Percentiles rank a stretch among this genome's conserved stretches.
phyloP scores from a whole-genome alignment of 2,888 invertebrate genomes.

The Trichopria drosophilae region DNA sequence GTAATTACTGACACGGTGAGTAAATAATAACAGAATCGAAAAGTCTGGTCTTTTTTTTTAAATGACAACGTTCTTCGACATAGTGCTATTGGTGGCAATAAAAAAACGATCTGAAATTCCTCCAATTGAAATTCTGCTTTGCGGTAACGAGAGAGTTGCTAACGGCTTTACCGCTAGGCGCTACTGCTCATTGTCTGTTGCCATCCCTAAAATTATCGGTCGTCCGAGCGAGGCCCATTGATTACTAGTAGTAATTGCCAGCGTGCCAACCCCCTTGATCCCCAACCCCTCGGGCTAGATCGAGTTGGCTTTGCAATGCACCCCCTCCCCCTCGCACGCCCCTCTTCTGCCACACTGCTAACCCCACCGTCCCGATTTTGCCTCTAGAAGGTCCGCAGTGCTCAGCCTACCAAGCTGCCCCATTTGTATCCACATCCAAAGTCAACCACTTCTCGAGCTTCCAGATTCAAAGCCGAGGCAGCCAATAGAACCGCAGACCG shows the following conservation, averaged over 20 bases:
- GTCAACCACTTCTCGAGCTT: slow-evolving; percentile 34
- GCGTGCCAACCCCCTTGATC: slow-evolving; percentile 37
- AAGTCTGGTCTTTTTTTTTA: no score
- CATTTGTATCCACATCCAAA: slow-evolving; percentile 31
- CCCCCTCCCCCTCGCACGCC: slow-evolving; percentile 14
- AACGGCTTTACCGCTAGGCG: no score
- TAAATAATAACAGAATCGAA: no score
- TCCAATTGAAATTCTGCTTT: slow-evolving; percentile 43
- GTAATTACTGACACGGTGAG: no score
- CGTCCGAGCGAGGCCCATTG: slow-evolving; percentile 48
- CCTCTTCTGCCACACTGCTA: slow-evolving; percentile 11
- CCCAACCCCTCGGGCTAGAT: no score
- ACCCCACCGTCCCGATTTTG: slow-evolving; percentile 9
- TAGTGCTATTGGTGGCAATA: no score
- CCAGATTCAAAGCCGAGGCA: slow-evolving; percentile 20
- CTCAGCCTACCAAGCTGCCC: slow-evolving; percentile 8
- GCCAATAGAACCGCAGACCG: slow-evolving; percentile 3
- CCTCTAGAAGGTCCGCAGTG: slow-evolving; percentile 8
- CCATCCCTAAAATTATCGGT: slow-evolving; percentile 50
- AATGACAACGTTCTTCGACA: no score
- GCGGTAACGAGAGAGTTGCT: neutral
- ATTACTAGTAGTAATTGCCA: slow-evolving; percentile 51
- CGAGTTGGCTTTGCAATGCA: neutral
- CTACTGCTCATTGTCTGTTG: slow-evolving; percentile 30
- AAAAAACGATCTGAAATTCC: slow-evolving; percentile 41